Percentiles rank a stretch among this genome's conserved stretches.
Evolutionary conservation across 2,797 vertebrate species (phyloP).

Genomic region (Microctenopoma lineatum): DNA sequence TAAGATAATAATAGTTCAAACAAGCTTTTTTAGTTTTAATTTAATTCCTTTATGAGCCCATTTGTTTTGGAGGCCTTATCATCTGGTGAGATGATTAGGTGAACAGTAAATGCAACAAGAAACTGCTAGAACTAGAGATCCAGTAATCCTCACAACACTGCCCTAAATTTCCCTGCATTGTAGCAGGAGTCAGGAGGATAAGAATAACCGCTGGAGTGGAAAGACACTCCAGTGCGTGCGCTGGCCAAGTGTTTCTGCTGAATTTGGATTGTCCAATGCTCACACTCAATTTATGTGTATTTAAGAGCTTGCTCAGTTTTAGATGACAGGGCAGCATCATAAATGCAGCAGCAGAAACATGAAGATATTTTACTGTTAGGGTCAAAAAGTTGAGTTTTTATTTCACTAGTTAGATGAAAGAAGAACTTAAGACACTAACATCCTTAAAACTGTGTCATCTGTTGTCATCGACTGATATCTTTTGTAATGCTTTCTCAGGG

Average conservation of each 20-base stretch:
- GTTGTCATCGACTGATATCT: constrained; percentile 3
- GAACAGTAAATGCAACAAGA: not conserved
- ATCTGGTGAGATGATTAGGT: not conserved
- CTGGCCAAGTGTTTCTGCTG: constrained; percentile 11
- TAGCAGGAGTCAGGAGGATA: constrained; percentile 21
- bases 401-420: not conserved
- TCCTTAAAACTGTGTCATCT: too few relatives aligned
- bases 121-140: not conserved
- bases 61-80: too few relatives aligned
- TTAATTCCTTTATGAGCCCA: too few relatives aligned
- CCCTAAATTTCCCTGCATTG: constrained; percentile 21
- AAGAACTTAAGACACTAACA: too few relatives aligned
- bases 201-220: constrained; percentile 35
- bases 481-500: constrained; percentile 81
- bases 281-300: not conserved
- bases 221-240: constrained; percentile 7
- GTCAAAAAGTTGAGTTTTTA: not conserved
- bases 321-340: not conserved
- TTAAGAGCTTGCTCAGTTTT: not conserved
- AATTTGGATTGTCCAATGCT: constrained; percentile 7
- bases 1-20: too few relatives aligned
- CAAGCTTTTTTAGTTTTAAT: too few relatives aligned
- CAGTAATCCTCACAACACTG: constrained; percentile 5
- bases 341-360: not conserved
- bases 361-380: not conserved